Base-by-base conservation (phyloP, 2,888 invertebrate genomes). In the Tolmerus cingulatus region DNA sequence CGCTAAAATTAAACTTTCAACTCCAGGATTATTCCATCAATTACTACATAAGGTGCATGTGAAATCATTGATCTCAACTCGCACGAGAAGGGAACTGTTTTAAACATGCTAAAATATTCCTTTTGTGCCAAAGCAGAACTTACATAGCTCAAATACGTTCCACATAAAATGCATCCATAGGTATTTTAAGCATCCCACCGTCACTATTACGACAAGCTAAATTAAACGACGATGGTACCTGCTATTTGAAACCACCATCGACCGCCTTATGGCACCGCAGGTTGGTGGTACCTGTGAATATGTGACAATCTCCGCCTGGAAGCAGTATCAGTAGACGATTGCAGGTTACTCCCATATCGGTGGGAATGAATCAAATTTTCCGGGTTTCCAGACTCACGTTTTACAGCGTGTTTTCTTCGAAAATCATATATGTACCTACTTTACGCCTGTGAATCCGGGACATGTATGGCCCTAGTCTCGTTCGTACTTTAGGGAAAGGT, bases 331-430 rank as follows among this genome's bases (percentile, higher is more conserved):
- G 74, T 51, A 51, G n/a, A 74, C 43, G 43, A 46, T 74, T 43
- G 74, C 46, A 46, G 74, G 85, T 74, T 74, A 46, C 74, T 74
- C 27, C 27, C 34, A 74, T 19, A 74, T 85, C 85, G 46, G 85
- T 7, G 74, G 37, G 40, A 85, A 85, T 85, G 85, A 85, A 85
- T 85, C 85, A 85, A 85, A 85, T 85, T 85, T 85, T 85, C 74
- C 85, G 23, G 85, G 43, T 23, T 46, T 43, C 74, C 27, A 74
- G 40, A 51, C 85, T 85, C 85, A 85, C 85, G 85, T 85, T 74
- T 85, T 85, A 43, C 85, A 74, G 85, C n/a, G 74, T 85, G 74
- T 85, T 85, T 85, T 85, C 85, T 85, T 85, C 14, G 74, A n/a
- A 46, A 85, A 85, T 85, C 74, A 74, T 85, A 85, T 76, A 76